Conservation (phyloP, 2,113 vertebrate genomes). For the Dryoscopus gambensis region DNA sequence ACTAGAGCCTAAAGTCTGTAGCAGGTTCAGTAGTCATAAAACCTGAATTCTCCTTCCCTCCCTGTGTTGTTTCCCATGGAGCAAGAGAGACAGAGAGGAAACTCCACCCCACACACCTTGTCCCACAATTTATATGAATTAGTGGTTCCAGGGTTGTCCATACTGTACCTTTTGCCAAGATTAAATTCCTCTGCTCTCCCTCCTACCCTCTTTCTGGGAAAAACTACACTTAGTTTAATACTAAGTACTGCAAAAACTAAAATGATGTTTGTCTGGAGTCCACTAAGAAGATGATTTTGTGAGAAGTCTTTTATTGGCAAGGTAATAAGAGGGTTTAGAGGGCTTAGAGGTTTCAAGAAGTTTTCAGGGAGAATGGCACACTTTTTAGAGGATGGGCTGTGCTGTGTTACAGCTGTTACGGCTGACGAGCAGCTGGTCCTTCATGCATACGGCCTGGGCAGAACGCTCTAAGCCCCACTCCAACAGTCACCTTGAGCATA, state of each 20-base stretch:
- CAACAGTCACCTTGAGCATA: not conserved
- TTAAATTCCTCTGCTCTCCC: not conserved
- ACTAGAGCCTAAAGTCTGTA: not conserved
- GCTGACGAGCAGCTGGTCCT: not conserved
- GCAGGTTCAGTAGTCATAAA: not conserved
- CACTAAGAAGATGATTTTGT: not conserved
- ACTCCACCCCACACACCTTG: not conserved
- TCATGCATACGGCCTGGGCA: not conserved
- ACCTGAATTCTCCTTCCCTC: not conserved
- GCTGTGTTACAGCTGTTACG: rapidly evolving
- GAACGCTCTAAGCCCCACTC: not conserved
- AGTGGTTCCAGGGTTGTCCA: not conserved
- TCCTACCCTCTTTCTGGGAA: not conserved
- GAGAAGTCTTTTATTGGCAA: not conserved
- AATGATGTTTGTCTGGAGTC: not conserved
- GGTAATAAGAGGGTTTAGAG: not conserved
- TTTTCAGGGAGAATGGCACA: not conserved
- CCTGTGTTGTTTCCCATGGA: not conserved
- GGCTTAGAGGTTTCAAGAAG: not conserved
- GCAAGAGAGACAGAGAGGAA: not conserved
- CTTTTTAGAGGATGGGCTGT: not conserved
- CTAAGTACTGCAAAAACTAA: not conserved
- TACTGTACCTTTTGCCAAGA: not conserved
- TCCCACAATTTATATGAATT: not conserved
- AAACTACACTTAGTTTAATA: not conserved